Conservation (phyloP, 2,113 vertebrate genomes). For the Platichthys stellatus region DNA sequence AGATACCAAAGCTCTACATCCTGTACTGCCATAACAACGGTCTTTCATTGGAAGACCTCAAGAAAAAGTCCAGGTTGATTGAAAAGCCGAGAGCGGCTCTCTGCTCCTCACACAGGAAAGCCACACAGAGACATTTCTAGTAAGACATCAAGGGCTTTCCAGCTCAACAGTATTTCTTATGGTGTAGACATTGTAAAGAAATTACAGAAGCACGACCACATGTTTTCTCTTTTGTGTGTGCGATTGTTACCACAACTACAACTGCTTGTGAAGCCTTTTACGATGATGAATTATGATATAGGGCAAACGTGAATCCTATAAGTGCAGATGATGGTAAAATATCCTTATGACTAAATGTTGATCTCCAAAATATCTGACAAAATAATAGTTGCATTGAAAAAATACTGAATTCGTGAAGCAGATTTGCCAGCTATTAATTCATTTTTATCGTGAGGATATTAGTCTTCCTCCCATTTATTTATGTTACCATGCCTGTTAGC, state of each 20-base stretch:
- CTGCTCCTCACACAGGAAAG: slow-evolving; percentile 61
- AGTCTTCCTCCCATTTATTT: neutral
- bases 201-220: neutral
- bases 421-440: neutral
- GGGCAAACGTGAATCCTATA: neutral
- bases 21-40: slow-evolving; percentile 45
- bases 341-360: neutral
- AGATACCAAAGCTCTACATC: slow-evolving; percentile 46
- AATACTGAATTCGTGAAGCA: neutral
- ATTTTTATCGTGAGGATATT: neutral
- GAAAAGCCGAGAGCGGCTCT: slow-evolving; percentile 13
- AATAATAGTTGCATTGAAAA: neutral
- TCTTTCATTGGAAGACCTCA: slow-evolving; percentile 65
- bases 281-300: neutral
- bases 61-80: slow-evolving; percentile 63
- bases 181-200: neutral
- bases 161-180: neutral
- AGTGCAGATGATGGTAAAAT: neutral
- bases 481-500: neutral
- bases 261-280: neutral
- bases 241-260: neutral
- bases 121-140: slow-evolving; percentile 66
- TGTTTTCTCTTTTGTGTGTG: neutral
- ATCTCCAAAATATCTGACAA: neutral
- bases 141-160: slow-evolving; percentile 46